Evolutionary conservation across 2,888 invertebrate genomes (phyloP).

Genomic region (Epinotia bilunana): DNA sequence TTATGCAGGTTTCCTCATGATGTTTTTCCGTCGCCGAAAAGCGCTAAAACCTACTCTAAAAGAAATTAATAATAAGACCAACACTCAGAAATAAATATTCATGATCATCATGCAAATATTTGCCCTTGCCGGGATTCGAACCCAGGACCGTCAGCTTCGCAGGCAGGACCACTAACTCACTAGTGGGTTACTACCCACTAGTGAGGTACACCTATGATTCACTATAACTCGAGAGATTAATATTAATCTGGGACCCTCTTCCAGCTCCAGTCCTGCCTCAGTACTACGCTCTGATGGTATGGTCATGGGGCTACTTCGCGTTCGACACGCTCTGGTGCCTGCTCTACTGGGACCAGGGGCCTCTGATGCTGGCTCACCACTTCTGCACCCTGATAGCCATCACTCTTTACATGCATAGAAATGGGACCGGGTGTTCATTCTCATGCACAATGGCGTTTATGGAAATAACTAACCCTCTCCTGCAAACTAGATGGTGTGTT

Average conservation of each 20-base stretch:
- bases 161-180: too few species aligned
- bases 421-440: conserved; percentile 80
- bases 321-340: conserved; percentile 86
- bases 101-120: too few species aligned
- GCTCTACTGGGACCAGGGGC: conserved; percentile 77
- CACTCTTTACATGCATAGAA: conserved; percentile 77
- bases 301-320: conserved; percentile 86
- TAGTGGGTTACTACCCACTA: too few species aligned
- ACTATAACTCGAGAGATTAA: too few species aligned
- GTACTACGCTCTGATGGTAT: conserved; percentile 78
- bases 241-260: conserved; percentile 32
- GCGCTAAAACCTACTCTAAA: too few species aligned
- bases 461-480: conserved; percentile 86
- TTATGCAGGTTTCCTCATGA: too few species aligned
- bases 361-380: conserved; percentile 84
- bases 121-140: too few species aligned
- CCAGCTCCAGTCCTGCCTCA: conserved; percentile 63
- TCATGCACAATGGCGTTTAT: conserved; percentile 82
- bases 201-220: too few species aligned
- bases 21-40: too few species aligned
- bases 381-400: conserved; percentile 79
- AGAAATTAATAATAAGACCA: too few species aligned
- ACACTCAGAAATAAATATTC: too few species aligned
- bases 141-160: too few species aligned
- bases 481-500: conserved; percentile 85